Evolutionary conservation across 2,888 invertebrate genomes (phyloP), one percentile per base, ranked within the genome.

Genomic region (Ectemnius lituratus): DNA sequence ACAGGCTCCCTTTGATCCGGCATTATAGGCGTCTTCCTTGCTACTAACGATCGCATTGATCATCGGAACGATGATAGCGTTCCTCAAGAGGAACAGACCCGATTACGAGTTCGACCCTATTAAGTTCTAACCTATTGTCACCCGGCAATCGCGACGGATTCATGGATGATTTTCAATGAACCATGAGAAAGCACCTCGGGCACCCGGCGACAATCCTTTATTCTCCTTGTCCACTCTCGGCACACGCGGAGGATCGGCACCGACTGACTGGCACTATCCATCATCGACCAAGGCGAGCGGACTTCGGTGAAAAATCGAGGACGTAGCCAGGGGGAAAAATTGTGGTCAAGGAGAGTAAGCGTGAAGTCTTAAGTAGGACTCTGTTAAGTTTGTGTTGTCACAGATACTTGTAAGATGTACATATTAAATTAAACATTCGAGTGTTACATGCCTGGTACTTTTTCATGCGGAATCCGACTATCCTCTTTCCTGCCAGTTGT

Each of bases 61-160:
- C 27, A 13, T 66, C 6, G 67, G 56, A 27, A 16, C 61, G 28
- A 18, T 49, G 16, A n/a, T 78, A 14, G 4, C 74, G 60, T 63
- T 67, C 28, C 6, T 64, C 14, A 52, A 14, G 59, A 57, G 49
- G 62, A 37, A 46, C 13, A 52, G 23, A 11, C n/a, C 65, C 0
- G 70, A 76, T 16, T 62, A 61, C 14, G 67, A 73, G 3, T 76
- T 61, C 59, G 70, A 67, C 1, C 76, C 76, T 11, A 16, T 75
- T n/a, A 75, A 69, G 56, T 47, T 75, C 23, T 75, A 75, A 69
- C 4, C 11, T 11, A 16, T 52, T 11, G 6, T 46, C 23, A 52
- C 14, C 13, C 14, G 16, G 45, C 8, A 37, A 45, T 6, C 27
- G 20, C 23, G 52, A 14, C 16, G 14, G 28, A 23, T 62, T 28